Conservation (phyloP, 2,888 invertebrate genomes). For the Thecophora atra region DNA sequence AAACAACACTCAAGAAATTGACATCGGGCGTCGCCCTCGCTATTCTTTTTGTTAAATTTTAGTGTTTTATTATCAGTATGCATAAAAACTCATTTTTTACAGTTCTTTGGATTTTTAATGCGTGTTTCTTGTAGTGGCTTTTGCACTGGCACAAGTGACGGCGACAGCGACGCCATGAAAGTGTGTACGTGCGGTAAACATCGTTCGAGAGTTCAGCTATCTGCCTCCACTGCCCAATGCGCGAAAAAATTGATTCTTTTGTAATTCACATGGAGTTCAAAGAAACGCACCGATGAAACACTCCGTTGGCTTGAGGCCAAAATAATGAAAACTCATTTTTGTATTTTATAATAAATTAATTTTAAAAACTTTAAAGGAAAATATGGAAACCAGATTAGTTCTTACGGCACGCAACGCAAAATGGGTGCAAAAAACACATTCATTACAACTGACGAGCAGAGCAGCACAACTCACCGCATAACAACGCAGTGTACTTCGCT, state of each 20-base stretch:
- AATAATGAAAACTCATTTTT: constrained; percentile 21
- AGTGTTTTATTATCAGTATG: no score
- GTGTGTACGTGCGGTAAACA: constrained; percentile 18
- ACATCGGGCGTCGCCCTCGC: background rate
- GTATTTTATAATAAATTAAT: constrained; percentile 13
- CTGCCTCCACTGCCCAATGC: background rate
- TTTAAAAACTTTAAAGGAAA: constrained; percentile 19
- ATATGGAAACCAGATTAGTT: constrained; percentile 7
- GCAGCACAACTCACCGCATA: no score
- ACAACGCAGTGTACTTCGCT: no score
- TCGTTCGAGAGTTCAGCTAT: no score
- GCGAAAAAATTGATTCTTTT: constrained; percentile 1
- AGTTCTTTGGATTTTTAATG: no score
- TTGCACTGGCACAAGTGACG: constrained; percentile 4
- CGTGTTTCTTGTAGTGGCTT: background rate
- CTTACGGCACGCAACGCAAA: constrained; percentile 27
- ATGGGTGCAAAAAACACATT: constrained; percentile 37
- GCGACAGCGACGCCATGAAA: background rate
- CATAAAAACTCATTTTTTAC: no score
- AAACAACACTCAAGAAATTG: background rate
- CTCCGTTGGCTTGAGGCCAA: constrained; percentile 30
- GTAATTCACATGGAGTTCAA: constrained; percentile 19
- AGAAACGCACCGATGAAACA: background rate
- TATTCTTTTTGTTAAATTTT: background rate
- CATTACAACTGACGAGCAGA: constrained; percentile 25